These are phyloP conservation scores for Agrochola lota DNA, from an alignment of 2,888 invertebrate species.

Conservation along the genomic window DNA sequence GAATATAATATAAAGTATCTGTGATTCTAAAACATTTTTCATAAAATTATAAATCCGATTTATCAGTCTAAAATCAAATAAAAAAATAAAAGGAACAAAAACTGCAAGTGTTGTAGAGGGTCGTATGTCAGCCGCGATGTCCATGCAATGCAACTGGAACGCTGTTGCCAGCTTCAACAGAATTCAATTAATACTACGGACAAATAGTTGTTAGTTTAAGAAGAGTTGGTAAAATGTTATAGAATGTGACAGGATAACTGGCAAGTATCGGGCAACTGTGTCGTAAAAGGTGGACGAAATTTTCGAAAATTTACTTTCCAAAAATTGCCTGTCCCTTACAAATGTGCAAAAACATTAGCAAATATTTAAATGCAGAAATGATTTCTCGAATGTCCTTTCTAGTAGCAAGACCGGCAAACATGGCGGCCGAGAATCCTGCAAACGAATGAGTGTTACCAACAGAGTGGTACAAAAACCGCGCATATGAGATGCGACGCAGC, in stretches of 20 bases:
- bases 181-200: conserved; percentile 16
- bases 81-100: conserved; percentile 26
- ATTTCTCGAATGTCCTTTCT: background rate
- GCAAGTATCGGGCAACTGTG: background rate
- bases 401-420: conserved; percentile 9
- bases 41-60: conserved; percentile 10
- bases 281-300: conserved; percentile 5
- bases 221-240: background rate
- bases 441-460: conserved; percentile 36
- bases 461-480: conserved; percentile 24
- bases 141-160: conserved; percentile 7
- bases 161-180: conserved; percentile 7
- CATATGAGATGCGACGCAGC: conserved; percentile 37
- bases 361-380: conserved; percentile 22
- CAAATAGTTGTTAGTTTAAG: conserved; percentile 1
- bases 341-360: conserved; percentile 5
- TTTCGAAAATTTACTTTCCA: background rate
- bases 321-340: background rate
- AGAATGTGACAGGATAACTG: background rate
- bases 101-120: conserved; percentile 41
- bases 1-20: conserved; percentile 4
- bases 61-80: background rate
- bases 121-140: conserved; percentile 42
- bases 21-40: background rate
- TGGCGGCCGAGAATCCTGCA: conserved; percentile 24